Base-by-base conservation (phyloP, 1,140 invertebrate species). In the Scaptodrosophila lebanonensis region DNA sequence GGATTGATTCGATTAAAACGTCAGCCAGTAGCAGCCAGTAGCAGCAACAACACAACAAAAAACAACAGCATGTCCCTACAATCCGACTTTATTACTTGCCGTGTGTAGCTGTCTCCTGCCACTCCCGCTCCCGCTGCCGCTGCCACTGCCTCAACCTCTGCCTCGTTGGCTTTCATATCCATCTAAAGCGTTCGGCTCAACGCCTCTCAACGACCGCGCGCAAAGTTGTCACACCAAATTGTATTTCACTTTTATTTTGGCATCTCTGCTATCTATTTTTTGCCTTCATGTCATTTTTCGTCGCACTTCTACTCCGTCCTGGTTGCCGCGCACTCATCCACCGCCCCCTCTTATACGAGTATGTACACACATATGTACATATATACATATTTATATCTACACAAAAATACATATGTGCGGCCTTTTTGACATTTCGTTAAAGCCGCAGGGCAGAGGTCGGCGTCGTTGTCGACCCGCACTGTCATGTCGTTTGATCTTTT, bases 401-500 rank as follows among this genome's bases (percentile, higher is more conserved):
- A 18, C 35, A 40, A 20, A 43, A 25, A 43, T 57, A 53, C 50
- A 43, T 54, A 38, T 53, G 47, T 61, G 51, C 65, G 58, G 54
- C 51, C 56, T 63, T 79, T 79, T 82, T 79, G 68, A 65, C 73
- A 79, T 68, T 79, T 61, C 39, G 73, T 48, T 52, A 51, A 45
- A 53, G 63, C 60, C 67, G 35, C 42, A 52, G 54, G 64, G 48
- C 25, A 42, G 20, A 76, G 33, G 52, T 50, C 35, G 45, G 8
- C 3, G 44, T 27, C 22, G 54, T 51, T 50, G 52, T 60, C 47
- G 56, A 60, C 53, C 75, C n/a, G n/a, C n/a, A n/a, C n/a, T 67
- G 75, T 63, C 70, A 70, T 75, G 75, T 75, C 75, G 75, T 82
- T 82, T 82, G 75, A 82, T 82, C 75, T 82, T 82, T 82, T 82